Evolutionary conservation across 1,140 invertebrate species (phyloP), one percentile per base, ranked within the genome.

Genomic region (Forficula auricularia): DNA sequence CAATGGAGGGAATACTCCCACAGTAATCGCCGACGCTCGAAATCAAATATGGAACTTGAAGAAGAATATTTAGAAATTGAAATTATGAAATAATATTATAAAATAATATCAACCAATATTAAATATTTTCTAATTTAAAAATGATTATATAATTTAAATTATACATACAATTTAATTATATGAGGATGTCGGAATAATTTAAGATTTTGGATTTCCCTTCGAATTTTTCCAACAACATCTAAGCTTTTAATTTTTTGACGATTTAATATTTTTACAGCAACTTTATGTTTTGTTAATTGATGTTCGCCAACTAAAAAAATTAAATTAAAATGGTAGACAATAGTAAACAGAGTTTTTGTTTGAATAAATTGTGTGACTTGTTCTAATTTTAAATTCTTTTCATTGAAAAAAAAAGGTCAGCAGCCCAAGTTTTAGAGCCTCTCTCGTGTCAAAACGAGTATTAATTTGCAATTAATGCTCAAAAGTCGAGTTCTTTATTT

Each of bases 101-200:
- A n/a, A n/a, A n/a, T n/a, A n/a, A n/a, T n/a, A n/a, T n/a, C n/a
- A n/a, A n/a, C n/a, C n/a, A n/a, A n/a, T n/a, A n/a, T n/a, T n/a
- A n/a, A n/a, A n/a, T n/a, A n/a, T n/a, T n/a, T n/a, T n/a, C n/a
- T n/a, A n/a, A n/a, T n/a, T n/a, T n/a, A n/a, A n/a, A n/a, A n/a
- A n/a, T n/a, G n/a, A n/a, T n/a, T n/a, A n/a, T n/a, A n/a, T n/a
- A n/a, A n/a, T n/a, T n/a, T n/a, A n/a, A n/a, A n/a, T n/a, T n/a
- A n/a, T 49, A 77, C 79, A 76, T 82, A 98, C 71, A 99, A 63
- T 72, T 98, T 98, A 46, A 99, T 99, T 50, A 99, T 99, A 60
- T 99, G 96, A 13, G 96, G 96, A 73, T 99, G 96, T 44, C 94
- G 72, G 58, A 99, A 99, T 1, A 98, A 70, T 58, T 98, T 98